A percentile compares a stretch with the other conserved stretches of the same genome.
Evolutionary conservation across 2,797 vertebrate genomes (phyloP).

Genomic region (Danio albolineatus): DNA sequence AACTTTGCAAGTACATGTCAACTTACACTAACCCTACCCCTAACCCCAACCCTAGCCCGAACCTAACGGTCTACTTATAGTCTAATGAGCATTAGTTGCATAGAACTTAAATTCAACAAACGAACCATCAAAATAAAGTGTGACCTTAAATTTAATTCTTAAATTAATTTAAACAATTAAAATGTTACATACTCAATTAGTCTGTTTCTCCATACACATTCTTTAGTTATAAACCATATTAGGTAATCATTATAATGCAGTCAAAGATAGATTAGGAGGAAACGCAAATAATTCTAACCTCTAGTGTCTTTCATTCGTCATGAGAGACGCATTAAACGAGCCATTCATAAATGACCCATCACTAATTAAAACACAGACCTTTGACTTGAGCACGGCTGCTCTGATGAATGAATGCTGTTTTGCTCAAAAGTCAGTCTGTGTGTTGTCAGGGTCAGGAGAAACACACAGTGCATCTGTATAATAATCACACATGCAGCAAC

Average conservation of each 20-base stretch:
- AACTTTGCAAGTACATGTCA: too few species aligned
- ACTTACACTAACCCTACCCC: too few species aligned
- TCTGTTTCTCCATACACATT: background rate
- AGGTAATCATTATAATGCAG: conserved; percentile 4
- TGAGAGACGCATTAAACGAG: background rate
- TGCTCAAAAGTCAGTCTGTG: background rate
- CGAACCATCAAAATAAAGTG: too few species aligned
- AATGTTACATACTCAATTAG: background rate
- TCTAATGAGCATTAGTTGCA: too few species aligned
- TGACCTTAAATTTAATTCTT: too few species aligned
- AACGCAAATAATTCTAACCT: background rate
- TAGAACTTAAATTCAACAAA: too few species aligned
- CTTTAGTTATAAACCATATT: background rate
- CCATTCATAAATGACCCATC: background rate
- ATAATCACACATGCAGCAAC: conserved; percentile 41
- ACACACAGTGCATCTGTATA: conserved; percentile 34
- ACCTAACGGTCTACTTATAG: too few species aligned
- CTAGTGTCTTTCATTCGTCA: background rate
- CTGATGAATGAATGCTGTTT: background rate
- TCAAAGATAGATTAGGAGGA: background rate
- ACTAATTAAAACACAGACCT: conserved; percentile 10
- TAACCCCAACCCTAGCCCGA: too few species aligned
- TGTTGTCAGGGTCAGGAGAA: conserved; percentile 17
- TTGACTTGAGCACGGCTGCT: background rate
- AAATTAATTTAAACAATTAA: background rate